A percentile compares a stretch with the other conserved stretches of the same genome.
These are phyloP conservation scores for Mesaphorura yosii DNA, from an alignment of 1,140 invertebrate species.

Conservation along the genomic window DNA sequence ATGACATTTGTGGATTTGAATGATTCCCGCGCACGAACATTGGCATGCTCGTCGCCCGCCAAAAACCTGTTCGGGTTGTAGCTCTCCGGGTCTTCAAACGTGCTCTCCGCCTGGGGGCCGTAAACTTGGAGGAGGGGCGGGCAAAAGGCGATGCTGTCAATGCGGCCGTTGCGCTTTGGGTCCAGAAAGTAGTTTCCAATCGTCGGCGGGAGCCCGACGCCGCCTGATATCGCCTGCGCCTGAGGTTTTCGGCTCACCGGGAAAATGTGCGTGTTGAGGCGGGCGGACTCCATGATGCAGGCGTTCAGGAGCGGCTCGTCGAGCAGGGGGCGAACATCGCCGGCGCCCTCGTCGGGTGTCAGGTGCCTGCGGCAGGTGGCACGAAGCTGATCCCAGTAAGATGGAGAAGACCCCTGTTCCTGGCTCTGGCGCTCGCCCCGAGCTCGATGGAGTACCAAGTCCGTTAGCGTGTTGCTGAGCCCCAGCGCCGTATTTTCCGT, in stretches of 20 bases:
- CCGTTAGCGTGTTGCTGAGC: slow-evolving; percentile 3
- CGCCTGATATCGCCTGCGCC: neutral
- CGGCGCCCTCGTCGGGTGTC: neutral
- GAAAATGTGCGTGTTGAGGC: slow-evolving; percentile 7
- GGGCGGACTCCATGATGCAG: slow-evolving; percentile 10
- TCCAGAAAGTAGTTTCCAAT: slow-evolving; percentile 6
- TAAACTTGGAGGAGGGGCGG: neutral
- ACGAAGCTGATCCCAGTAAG: slow-evolving; percentile 1
- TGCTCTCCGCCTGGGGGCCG: neutral
- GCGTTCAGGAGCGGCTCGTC: neutral
- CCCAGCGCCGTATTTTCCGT: slow-evolving; percentile 10
- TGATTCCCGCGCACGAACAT: neutral
- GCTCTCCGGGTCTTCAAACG: neutral
- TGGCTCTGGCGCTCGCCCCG: neutral
- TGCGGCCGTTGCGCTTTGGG: too few species aligned
- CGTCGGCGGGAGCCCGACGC: too few species aligned
- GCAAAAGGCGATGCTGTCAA: neutral
- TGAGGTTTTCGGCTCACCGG: slow-evolving; percentile 5
- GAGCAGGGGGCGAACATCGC: neutral
- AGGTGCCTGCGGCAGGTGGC: neutral
- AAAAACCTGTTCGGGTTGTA: slow-evolving; percentile 4
- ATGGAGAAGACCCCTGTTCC: too few species aligned
- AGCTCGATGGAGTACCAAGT: neutral
- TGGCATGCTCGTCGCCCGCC: neutral
- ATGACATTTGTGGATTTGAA: neutral